These are phyloP conservation scores for Mactra quadrangularis DNA, from an alignment of 1,140 invertebrate species.

Conservation along the genomic window DNA sequence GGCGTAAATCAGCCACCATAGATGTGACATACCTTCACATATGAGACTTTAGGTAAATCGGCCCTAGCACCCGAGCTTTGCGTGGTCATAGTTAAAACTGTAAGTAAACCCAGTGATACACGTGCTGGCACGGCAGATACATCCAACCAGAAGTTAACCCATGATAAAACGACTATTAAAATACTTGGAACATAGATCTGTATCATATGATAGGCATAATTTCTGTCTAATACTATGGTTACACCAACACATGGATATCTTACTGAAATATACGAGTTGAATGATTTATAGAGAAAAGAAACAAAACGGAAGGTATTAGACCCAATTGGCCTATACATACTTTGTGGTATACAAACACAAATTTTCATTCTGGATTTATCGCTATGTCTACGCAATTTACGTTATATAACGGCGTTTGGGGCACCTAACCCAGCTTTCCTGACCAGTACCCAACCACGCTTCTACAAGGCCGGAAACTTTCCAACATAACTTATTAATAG, in stretches of 20 bases:
- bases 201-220: constrained; percentile 92
- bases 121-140: constrained; percentile 86
- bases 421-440: no score
- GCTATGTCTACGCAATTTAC: no score
- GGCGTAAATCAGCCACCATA: no score
- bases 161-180: constrained; percentile 96
- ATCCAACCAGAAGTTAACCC: constrained; percentile 97
- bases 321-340: background rate
- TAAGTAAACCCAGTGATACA: constrained; percentile 85
- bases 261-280: no score
- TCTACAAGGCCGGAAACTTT: no score
- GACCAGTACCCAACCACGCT: no score
- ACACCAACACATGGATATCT: constrained; percentile 27
- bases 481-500: no score
- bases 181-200: constrained; percentile 96
- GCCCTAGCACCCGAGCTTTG: constrained; percentile 61
- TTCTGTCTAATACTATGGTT: background rate
- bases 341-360: background rate
- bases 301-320: background rate
- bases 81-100: constrained; percentile 70
- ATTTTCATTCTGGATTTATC: background rate
- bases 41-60: constrained; percentile 64
- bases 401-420: no score
- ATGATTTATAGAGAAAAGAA: background rate
- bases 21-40: constrained; percentile 88